These are phyloP conservation scores for Ceuthmochares aereus DNA, from an alignment of 2,113 vertebrate species.

Conservation along the genomic window DNA sequence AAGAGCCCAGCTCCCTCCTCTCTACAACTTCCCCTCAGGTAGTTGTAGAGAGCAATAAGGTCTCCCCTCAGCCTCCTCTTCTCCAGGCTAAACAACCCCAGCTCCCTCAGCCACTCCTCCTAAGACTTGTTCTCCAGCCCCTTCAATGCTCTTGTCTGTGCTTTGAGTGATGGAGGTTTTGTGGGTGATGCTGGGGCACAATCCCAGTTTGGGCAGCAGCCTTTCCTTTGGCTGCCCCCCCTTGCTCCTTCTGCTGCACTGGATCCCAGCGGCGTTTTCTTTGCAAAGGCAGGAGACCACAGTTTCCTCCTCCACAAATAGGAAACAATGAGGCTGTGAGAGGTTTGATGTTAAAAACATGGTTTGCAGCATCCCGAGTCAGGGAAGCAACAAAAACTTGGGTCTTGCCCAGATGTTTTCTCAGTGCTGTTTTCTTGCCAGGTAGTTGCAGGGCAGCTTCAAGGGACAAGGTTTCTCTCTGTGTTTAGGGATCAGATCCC, in stretches of 20 bases:
- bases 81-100: too few relatives aligned
- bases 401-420: not conserved
- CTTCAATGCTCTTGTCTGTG: not conserved
- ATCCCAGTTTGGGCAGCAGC: not conserved
- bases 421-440: rapidly evolving
- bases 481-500: not conserved
- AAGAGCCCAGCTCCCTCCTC: too few relatives aligned
- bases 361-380: not conserved
- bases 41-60: too few relatives aligned
- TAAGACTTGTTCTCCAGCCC: too few relatives aligned
- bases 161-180: not conserved
- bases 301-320: not conserved
- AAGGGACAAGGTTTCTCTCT: rapidly evolving
- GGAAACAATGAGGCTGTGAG: rapidly evolving
- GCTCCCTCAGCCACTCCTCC: too few relatives aligned
- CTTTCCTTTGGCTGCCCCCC: not conserved
- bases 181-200: not conserved
- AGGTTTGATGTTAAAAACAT: not conserved
- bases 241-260: not conserved
- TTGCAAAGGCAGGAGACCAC: not conserved
- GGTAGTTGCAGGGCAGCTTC: not conserved
- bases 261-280: not conserved
- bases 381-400: not conserved
- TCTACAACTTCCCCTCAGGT: too few relatives aligned
- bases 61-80: too few relatives aligned